Conservation (phyloP, 2,113 vertebrate species). For the Pteruthius melanotis region DNA sequence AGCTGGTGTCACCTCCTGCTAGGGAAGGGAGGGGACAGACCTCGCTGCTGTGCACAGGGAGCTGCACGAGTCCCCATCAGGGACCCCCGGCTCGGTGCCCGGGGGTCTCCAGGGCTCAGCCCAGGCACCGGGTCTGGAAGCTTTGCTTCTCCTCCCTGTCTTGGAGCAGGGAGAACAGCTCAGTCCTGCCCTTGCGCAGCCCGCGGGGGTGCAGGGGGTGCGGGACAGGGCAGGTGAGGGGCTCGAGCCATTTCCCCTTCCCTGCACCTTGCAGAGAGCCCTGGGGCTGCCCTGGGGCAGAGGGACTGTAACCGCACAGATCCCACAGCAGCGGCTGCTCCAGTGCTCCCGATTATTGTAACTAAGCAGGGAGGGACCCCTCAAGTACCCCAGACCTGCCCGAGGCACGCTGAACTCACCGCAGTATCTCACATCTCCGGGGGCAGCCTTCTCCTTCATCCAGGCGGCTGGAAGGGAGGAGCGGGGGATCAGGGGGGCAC, state of each 20-base stretch:
- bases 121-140: background rate
- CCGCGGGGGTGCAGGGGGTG: accelerated
- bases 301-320: accelerated
- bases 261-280: background rate
- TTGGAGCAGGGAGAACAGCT: background rate
- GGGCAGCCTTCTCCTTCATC: conserved; percentile 90
- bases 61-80: accelerated
- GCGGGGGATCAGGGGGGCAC: background rate
- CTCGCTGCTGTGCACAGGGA: background rate
- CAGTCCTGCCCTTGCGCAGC: accelerated
- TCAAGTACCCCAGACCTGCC: background rate
- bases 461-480: conserved; percentile 83
- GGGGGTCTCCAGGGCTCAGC: background rate
- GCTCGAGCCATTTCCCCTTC: accelerated
- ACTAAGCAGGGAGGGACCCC: background rate
- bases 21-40: background rate
- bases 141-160: accelerated
- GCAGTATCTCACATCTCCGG: conserved; percentile 71
- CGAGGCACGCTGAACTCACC: conserved; percentile 61
- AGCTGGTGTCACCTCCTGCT: conserved; percentile 74
- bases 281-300: background rate
- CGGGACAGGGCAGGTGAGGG: accelerated
- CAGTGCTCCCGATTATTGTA: accelerated
- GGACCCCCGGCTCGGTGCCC: accelerated
- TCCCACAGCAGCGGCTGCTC: background rate